phyloP scores from a whole-genome alignment of 2,113 vertebrate species.

The Oryzias curvinotus region DNA sequence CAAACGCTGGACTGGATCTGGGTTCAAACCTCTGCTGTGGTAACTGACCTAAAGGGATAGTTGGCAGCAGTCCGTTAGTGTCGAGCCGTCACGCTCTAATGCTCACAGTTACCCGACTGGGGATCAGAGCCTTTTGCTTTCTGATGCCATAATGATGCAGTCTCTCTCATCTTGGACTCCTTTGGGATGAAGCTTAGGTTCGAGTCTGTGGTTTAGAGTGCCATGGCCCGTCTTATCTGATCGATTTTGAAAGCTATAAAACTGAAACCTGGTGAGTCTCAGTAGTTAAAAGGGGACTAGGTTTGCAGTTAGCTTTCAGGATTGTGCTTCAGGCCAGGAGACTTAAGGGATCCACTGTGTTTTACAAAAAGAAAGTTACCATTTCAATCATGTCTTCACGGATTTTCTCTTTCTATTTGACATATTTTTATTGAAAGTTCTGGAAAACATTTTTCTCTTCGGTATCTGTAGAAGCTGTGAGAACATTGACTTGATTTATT shows the following conservation, averaged over 20 bases:
- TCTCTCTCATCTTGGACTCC: slow-evolving; percentile 53
- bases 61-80: slow-evolving; percentile 37
- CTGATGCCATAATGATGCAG: slow-evolving; percentile 60
- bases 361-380: slow-evolving; percentile 49
- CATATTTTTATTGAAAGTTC: too few relatives aligned
- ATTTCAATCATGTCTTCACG: slow-evolving; percentile 19
- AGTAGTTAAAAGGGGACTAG: slow-evolving; percentile 54
- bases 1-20: slow-evolving; percentile 3
- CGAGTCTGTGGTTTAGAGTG: slow-evolving; percentile 62
- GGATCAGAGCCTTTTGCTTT: slow-evolving; percentile 48
- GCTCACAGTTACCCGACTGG: slow-evolving; percentile 43
- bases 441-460: too few relatives aligned
- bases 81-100: slow-evolving; percentile 49
- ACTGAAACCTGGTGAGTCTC: slow-evolving; percentile 44
- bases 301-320: slow-evolving; percentile 43
- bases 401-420: too few relatives aligned
- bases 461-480: too few relatives aligned
- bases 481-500: too few relatives aligned
- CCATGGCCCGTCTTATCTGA: slow-evolving; percentile 58
- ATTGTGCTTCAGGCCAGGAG: slow-evolving; percentile 31
- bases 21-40: slow-evolving; percentile 17
- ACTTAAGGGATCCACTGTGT: slow-evolving; percentile 39
- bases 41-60: slow-evolving; percentile 45
- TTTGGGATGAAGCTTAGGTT: slow-evolving; percentile 48
- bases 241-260: slow-evolving; percentile 62